Evolutionary conservation across 2,888 invertebrate genomes (phyloP).

Genomic region (Parnassius smintheus): DNA sequence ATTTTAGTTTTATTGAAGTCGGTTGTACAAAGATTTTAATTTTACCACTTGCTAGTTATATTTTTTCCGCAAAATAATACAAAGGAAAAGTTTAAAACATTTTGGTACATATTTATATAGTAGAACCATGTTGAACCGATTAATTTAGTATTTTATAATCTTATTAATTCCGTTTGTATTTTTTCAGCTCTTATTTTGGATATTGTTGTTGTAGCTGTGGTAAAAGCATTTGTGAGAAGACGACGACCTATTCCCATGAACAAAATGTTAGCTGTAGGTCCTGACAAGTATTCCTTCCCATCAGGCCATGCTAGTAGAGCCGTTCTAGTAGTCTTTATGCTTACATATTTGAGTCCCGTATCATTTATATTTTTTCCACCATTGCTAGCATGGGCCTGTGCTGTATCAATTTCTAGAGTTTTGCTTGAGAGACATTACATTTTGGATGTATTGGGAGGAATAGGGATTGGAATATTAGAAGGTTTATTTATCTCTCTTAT

Average conservation of each 20-base stretch:
- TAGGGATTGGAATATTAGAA: constrained; percentile 86
- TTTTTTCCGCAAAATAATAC: neutral
- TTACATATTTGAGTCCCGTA: constrained; percentile 84
- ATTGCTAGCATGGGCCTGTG: constrained; percentile 86
- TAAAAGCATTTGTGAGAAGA: constrained; percentile 90
- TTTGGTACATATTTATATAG: no score
- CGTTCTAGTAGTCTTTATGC: constrained; percentile 87
- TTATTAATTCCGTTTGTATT: neutral
- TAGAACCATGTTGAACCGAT: neutral
- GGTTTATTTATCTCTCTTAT: constrained; percentile 83
- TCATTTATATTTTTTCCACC: constrained; percentile 82
- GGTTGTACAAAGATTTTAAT: no score
- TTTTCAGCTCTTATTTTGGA: constrained; percentile 90
- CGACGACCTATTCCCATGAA: constrained; percentile 86
- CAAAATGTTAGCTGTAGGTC: constrained; percentile 87
- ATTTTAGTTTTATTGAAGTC: no score
- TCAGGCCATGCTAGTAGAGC: constrained; percentile 96
- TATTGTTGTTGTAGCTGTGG: constrained; percentile 86
- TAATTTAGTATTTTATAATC: constrained; percentile 2
- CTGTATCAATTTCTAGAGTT: constrained; percentile 89
- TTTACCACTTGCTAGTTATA: no score
- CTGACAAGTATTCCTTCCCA: constrained; percentile 95
- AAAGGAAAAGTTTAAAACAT: no score
- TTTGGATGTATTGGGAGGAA: constrained; percentile 90
- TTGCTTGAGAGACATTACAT: constrained; percentile 93